Base-by-base conservation (phyloP, 2,797 vertebrate genomes). In the Liparis tanakae region DNA sequence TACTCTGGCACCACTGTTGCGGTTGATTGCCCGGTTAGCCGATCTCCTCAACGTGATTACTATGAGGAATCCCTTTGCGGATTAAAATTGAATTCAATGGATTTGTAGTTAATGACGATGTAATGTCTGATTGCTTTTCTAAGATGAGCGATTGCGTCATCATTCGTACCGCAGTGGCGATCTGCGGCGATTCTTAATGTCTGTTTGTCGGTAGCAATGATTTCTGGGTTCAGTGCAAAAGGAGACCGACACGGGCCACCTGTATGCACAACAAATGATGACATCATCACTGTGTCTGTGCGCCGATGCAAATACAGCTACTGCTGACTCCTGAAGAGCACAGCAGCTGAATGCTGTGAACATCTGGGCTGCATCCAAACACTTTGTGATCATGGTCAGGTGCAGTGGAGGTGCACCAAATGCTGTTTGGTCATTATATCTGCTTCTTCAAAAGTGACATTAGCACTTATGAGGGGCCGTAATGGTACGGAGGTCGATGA, bases 271-370 rank as follows among this genome's bases (percentile, higher is more conserved):
- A 57, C 7, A 55, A 33, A 15, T 55, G 15, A 18, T 60, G 2
- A n/a, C 18, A 0, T 43, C 15, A 9, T 53, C 10, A 44, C 34
- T 33, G 22, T 56, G 53, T 20, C 17, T 39, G 56, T 54, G 14
- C 18, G 20, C 6, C 15, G 1, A 8, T 36, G 65, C 44, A 34
- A 6, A 30, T 58, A 13, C 36, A 12, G 36, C 18, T 7, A 43
- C 39, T 3, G 2, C 43, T 43, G 43, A 41, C 7, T 58, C 10
- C 33, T 15, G 13, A 50, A 22, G 34, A 60, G 20, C 15, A 50
- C 74, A 64, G 67, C 54, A 74, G 74, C 22, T 61, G 17, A n/a
- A 34, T 63, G 44, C 14, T 69, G 25, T 64, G 33, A 83, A 51
- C 41, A 41, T 66, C 13, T 58, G 41, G 10, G 46, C 43, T 18